Evolutionary conservation across 2,888 invertebrate species (phyloP).

Genomic region (Caenorhabditis wallacei): DNA sequence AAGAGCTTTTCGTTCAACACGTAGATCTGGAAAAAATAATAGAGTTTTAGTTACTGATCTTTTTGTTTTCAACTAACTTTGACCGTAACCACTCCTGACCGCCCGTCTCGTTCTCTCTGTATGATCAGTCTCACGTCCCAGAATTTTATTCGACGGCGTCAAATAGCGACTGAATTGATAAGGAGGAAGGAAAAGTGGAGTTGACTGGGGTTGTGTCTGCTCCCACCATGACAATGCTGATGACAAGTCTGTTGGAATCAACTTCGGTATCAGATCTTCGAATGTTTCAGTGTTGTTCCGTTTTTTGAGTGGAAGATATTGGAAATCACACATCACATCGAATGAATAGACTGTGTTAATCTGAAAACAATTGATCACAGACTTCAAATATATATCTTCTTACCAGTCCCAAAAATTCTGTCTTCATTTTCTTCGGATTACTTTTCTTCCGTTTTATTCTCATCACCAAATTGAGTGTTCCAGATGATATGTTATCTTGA

Average conservation of each 20-base stretch:
- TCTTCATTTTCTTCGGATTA: conserved; percentile 46
- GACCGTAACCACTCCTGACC: conserved; percentile 73
- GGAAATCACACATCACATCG: conserved; percentile 90
- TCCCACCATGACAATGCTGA: conserved; percentile 76
- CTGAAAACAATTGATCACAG: no score
- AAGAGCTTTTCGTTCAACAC: conserved; percentile 79
- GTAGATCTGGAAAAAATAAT: conserved; percentile 69
- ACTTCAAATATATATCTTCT: no score
- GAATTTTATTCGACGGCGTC: conserved; percentile 76
- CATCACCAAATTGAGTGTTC: conserved; percentile 76
- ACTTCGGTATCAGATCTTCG: conserved; percentile 70
- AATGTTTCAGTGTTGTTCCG: conserved; percentile 45
- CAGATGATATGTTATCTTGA: conserved; percentile 74
- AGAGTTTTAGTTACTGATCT: not conserved
- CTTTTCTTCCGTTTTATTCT: conserved; percentile 74
- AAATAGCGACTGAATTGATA: conserved; percentile 80
- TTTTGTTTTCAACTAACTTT: conserved; percentile 68
- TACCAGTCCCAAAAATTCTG: conserved; percentile 72
- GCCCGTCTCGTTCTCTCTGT: conserved; percentile 65
- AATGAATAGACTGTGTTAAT: conserved; percentile 78
- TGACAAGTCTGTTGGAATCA: conserved; percentile 76
- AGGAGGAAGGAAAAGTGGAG: conserved; percentile 79
- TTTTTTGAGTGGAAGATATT: conserved; percentile 89
- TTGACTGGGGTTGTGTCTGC: conserved; percentile 36
- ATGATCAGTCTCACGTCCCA: conserved; percentile 75